These are phyloP conservation scores for Alces alces DNA, from an alignment of 2,113 vertebrate genomes.

Conservation along the genomic window DNA sequence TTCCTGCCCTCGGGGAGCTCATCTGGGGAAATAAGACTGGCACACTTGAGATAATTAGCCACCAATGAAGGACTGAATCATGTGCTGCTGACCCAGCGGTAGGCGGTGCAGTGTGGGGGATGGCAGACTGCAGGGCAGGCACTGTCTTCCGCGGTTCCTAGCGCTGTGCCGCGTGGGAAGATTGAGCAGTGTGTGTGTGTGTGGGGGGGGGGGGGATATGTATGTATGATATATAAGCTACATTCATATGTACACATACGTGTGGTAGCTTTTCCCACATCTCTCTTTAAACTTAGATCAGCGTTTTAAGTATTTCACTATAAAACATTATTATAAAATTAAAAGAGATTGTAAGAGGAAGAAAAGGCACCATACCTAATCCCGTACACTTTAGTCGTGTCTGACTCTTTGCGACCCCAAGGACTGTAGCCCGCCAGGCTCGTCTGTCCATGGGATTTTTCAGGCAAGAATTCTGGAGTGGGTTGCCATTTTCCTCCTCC, in stretches of 20 bases:
- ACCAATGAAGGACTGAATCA: neutral
- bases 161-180: neutral
- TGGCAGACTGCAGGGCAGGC: neutral
- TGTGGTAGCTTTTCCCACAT: neutral
- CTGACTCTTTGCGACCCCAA: neutral
- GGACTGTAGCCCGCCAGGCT: neutral
- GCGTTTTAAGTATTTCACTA: constrained; percentile 18
- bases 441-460: neutral
- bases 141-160: neutral
- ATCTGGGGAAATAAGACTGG: neutral
- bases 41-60: constrained; percentile 34
- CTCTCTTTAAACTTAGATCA: neutral
- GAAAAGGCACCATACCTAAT: neutral
- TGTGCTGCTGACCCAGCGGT: neutral
- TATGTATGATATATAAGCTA: neutral
- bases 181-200: neutral
- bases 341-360: neutral
- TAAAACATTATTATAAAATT: neutral
- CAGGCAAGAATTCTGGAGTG: neutral
- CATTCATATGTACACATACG: neutral
- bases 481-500: neutral
- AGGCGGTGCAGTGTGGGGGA: neutral
- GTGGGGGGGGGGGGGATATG: neutral
- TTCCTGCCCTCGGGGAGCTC: neutral
- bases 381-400: neutral